Conservation (phyloP, 2,888 invertebrate genomes). For the Ornithoptera priamus region DNA sequence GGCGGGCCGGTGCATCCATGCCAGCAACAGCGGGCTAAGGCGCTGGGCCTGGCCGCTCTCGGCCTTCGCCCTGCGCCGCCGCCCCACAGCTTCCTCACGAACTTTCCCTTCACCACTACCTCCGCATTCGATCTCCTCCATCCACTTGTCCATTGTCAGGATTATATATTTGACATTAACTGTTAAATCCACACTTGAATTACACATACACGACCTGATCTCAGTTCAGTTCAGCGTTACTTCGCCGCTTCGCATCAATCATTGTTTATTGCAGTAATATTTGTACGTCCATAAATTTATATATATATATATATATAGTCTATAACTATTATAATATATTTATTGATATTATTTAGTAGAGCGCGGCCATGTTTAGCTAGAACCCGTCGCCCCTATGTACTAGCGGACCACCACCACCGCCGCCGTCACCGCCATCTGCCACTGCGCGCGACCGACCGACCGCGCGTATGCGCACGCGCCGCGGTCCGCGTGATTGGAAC, state of each 20-base stretch:
- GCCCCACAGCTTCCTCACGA: constrained; percentile 33
- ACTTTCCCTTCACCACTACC: constrained; percentile 12
- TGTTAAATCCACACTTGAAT: too few relatives aligned
- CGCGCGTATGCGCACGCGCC: neutral
- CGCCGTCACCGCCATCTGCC: neutral
- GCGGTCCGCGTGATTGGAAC: too few relatives aligned
- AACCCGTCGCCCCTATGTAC: constrained; percentile 11
- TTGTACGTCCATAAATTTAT: constrained; percentile 10
- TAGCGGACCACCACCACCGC: constrained; percentile 12
- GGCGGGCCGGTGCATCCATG: too few relatives aligned
- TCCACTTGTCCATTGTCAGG: neutral
- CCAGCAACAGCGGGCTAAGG: constrained; percentile 6
- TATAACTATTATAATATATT: constrained; percentile 17
- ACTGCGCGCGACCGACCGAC: neutral
- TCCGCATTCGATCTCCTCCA: neutral
- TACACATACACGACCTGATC: too few relatives aligned
- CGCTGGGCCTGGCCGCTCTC: constrained; percentile 30
- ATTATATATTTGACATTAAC: too few relatives aligned
- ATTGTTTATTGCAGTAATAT: constrained; percentile 3
- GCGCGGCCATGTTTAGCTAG: constrained; percentile 18
- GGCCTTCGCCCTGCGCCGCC: constrained; percentile 31
- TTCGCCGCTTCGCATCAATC: neutral
- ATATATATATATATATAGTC: neutral
- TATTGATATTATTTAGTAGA: constrained; percentile 8
- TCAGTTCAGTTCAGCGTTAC: neutral